Evolutionary conservation across 2,888 invertebrate genomes (phyloP), one percentile per base, ranked within the genome.

Genomic region (Fragum whitleyi): DNA sequence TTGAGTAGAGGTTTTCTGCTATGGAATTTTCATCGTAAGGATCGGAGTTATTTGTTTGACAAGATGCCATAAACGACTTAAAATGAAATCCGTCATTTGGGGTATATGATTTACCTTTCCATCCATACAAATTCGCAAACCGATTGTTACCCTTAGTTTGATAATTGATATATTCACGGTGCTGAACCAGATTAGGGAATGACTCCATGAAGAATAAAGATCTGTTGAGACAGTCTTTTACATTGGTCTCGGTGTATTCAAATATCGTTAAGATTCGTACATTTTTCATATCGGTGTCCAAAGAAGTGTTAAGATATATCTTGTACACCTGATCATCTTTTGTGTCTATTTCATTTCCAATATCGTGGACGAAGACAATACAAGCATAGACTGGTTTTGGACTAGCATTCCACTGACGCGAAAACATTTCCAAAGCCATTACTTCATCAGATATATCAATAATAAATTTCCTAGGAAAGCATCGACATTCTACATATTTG

Each of bases 131-230:
- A 47, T 47, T 14, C 14, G 5, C 47, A 47, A 47, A 14, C 2
- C 47, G 2, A 14, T 3, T 3, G 3, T 5, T 3, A 5, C 5
- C 14, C 14, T 3, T 47, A 14, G 47, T 47, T 47, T n/a, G 5
- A 47, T 14, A 6, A 9, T 36, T 6, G 32, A 3, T 36, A 36
- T 47, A 16, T 47, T 47, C 19, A 9, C n/a, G 19, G 47, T 9
- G 14, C 47, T n/a, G 47, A 47, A 47, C 47, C 3, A 47, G 57
- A 11, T 28, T 62, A 1, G 88, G 79, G 2, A 88, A 68, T 6
- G 86, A 87, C 70, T 87, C 85, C 53, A 85, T 55, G 55, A 83
- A 88, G 62, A 80, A 79, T 19, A 86, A 65, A 3, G 87, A 67
- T 74, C 81, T 72, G 11, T 78, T 42, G 21, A 89, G 65, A 0